Evolutionary conservation across 1,140 invertebrate genomes (phyloP), one percentile per base, ranked within the genome.

Genomic region (Dysdera silvatica): DNA sequence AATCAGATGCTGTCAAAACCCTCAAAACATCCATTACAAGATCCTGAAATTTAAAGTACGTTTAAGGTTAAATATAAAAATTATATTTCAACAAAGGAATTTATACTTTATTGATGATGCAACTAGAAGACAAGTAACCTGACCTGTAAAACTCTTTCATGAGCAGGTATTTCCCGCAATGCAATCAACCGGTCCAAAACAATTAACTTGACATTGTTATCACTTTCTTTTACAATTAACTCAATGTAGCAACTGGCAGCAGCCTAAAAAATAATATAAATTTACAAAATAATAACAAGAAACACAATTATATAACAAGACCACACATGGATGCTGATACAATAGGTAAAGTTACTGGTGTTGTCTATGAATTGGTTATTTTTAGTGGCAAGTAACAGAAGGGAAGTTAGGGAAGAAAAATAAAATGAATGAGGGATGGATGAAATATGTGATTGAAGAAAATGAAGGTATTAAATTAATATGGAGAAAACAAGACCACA

Each of bases 121-220:
- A 20, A n/a, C n/a, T n/a, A n/a, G n/a, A n/a, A n/a, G n/a, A n/a
- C n/a, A n/a, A n/a, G n/a, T n/a, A n/a, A 18, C 61, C 59, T 47
- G 71, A 78, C 78, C 77, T 96, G 94, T 60, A 99, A 81, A 0
- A 98, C 91, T 74, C 91, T 84, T 74, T 96, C 92, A 73, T 93
- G 90, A 47, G 85, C 83, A 24, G 91, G 87, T 72, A 85, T 84
- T 45, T 91, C 89, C 69, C 88, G 88, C 71, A 99, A 82, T 3
- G 87, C 86, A 70, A 96, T 88, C 53, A 99, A 80, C 48, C 95
- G 85, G 74, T 98, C 95, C 61, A 99, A 80, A 2, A 99, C 95
- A 71, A 99, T 99, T 47, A 99, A 80, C 79, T 99, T 99, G 0
- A 99, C 95, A 81, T 99, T 99, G 77, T 99, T 99, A 75, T 99